A percentile compares a stretch with the other conserved stretches of the same genome.
These are phyloP conservation scores for Xenops minutus DNA, from an alignment of 2,797 vertebrate species.

Conservation along the genomic window DNA sequence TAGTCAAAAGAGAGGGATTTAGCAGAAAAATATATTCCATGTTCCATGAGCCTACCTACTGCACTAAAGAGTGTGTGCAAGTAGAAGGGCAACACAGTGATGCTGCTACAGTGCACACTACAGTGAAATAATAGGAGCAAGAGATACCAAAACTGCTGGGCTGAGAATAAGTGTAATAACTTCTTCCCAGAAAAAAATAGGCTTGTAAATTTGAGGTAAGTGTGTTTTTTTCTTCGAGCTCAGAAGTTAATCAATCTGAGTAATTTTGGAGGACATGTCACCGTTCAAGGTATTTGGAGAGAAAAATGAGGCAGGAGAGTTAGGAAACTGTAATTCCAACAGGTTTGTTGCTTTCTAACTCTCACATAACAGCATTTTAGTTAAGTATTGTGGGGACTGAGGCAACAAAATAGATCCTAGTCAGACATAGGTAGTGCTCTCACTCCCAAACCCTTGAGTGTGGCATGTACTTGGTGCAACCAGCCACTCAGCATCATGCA, in stretches of 20 bases:
- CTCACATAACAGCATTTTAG: neutral
- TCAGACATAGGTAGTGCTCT: neutral
- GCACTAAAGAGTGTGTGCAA: neutral
- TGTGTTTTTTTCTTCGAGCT: neutral
- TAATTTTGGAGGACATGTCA: neutral
- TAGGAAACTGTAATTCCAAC: neutral
- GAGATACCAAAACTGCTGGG: neutral
- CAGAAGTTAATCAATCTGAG: neutral
- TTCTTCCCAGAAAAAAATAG: neutral
- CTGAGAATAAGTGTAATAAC: neutral
- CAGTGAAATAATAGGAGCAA: neutral
- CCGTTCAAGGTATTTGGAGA: neutral
- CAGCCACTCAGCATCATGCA: neutral
- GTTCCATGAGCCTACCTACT: neutral
- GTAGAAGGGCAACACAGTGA: neutral
- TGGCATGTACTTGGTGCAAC: neutral
- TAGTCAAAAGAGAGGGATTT: neutral
- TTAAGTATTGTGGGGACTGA: neutral
- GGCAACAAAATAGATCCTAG: neutral
- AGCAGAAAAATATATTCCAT: neutral
- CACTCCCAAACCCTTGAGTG: neutral
- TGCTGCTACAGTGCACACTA: neutral
- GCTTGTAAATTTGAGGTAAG: neutral
- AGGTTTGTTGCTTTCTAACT: neutral
- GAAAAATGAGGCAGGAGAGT: neutral